phyloP scores from a whole-genome alignment of 2,113 vertebrate species.

The Entomyzon cyanotis region DNA sequence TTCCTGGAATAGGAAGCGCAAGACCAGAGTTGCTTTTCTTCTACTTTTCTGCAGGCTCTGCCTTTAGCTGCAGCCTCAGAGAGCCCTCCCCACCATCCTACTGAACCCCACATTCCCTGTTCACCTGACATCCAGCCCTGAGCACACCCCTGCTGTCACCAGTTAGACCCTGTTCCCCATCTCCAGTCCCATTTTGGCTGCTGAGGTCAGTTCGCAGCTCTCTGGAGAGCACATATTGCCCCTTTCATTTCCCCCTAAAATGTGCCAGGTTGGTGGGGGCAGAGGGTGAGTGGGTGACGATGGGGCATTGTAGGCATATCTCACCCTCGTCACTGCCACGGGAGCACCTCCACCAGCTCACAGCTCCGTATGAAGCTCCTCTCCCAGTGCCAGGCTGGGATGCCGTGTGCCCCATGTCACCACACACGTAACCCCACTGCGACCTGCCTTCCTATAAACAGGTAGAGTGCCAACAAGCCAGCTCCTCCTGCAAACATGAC shows the following conservation, averaged over 20 bases:
- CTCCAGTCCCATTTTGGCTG: not conserved
- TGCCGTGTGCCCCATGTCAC: not conserved
- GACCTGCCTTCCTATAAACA: not conserved
- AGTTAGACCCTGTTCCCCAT: not conserved
- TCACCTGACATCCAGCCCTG: not conserved
- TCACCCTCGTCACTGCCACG: not conserved
- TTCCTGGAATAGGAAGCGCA: not conserved
- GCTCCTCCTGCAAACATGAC: not conserved
- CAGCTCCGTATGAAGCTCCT: not conserved
- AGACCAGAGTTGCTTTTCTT: not conserved
- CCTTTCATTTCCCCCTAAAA: not conserved
- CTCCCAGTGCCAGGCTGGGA: not conserved
- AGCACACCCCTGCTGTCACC: not conserved
- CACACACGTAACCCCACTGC: fast-evolving
- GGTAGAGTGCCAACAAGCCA: not conserved
- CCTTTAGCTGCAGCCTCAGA: not conserved
- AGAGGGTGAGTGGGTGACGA: not conserved
- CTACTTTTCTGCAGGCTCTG: not conserved
- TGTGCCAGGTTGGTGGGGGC: not conserved
- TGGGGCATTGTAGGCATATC: fast-evolving
- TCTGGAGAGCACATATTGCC: not conserved
- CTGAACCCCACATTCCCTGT: not conserved
- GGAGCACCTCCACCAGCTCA: not conserved
- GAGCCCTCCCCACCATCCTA: not conserved
- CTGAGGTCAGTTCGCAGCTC: not conserved